Base-by-base conservation (phyloP, 2,888 invertebrate genomes). In the Drosophila multiciliata region DNA sequence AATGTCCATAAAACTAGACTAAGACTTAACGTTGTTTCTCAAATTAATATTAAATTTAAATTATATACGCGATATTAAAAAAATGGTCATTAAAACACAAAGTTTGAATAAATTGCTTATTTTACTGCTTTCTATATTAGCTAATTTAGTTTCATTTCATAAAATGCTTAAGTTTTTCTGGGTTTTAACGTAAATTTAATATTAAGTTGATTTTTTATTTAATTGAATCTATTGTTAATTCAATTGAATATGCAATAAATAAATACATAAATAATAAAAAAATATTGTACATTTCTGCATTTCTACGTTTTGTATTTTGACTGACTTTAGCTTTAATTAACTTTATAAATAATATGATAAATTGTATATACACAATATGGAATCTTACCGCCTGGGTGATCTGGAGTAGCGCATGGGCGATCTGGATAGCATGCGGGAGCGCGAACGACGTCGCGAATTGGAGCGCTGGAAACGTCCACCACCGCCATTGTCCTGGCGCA, bases 351-450 rank as follows among this genome's bases (percentile, higher is more conserved):
- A 3, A 23, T 23, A 15, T 45, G 4, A 15, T 23, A 23, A 23
- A 15, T 23, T 3, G 7, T 23, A 23, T 23, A 15, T 23, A 15
- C 15, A 15, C 3, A 45, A 8, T 15, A 23, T 45, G 23, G 0
- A 23, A 53, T 52, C 82, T 84, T 89, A 93, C 93, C 93, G 90
- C 78, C 92, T 90, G 26, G 92, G 93, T 6, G 92, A 92, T 61
- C 92, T 88, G n/a, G 92, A 92, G 35, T 92, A 90, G 12, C 92
- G 83, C 85, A 91, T 90, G 35, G 91, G 92, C 4, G 93, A 93
- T 29, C 92, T 87, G 36, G 92, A 92, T 4, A 92, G 85, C 55
- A 91, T 88, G 33, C 91, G 90, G 9, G 92, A 92, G 29, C 93
- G 91, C 6, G 93, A 92, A 15, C 93, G 87, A 15, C 91, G 89